Base-by-base conservation (phyloP, 2,888 invertebrate genomes). In the Ernsta delagoae region DNA sequence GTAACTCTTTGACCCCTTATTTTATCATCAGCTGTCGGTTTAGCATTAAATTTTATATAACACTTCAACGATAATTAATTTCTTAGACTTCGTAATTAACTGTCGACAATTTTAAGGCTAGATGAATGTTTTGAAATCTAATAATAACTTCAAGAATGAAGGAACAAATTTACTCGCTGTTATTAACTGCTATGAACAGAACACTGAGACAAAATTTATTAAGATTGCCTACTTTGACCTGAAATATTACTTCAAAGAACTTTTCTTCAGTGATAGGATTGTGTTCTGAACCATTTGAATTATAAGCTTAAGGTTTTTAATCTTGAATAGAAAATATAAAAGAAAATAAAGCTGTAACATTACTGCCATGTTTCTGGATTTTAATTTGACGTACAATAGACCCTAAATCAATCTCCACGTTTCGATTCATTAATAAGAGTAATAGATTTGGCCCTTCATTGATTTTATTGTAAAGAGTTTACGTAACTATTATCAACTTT, bases 1-100 rank as follows among this genome's bases (percentile, higher is more conserved):
- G 45, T 65, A 65, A 65, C 64, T 65, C 57, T 65, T 65, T 57
- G 45, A 57, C 64, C 64, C 50, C 6, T 64, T 64, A 54, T 54
- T 64, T 64, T 65, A 45, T 64, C 43, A 43, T 45, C 16, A 31
- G 31, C 64, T 65, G 57, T 65, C 64, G 57, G 43, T 57, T 31
- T 45, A 57, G 45, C 45, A 41, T 65, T 65, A 34, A 65, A 57
- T 65, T 57, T 65, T 48, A 57, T 57, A 65, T 53, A 8, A 57
- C 60, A 48, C 12, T 65, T 65, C 48, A 65, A 36, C 57, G 57
- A 16, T 65, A 65, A 65, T 65, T 56, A 65, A 65, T 57, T n/a
- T 57, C 57, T 64, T 45, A 65, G 65, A 9, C 16, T 41, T 39
- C 50, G 9, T 57, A 41, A 65, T 48, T 65, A 57, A 57, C 57